Conservation (phyloP, 2,888 invertebrate genomes). For the Ormyrus labotus region DNA sequence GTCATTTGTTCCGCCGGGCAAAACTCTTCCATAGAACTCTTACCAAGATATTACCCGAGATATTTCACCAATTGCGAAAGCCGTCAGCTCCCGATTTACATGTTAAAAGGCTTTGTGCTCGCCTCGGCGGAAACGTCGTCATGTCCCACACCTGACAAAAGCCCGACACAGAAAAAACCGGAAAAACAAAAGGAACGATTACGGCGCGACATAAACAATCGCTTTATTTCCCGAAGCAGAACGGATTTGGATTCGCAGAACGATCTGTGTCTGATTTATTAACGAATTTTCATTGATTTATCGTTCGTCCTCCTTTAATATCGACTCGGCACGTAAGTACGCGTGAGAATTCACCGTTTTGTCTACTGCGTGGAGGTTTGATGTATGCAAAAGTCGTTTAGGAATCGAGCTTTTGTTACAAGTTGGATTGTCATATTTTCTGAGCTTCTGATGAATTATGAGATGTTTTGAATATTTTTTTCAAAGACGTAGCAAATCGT, state of each 20-base stretch:
- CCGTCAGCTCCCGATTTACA: constrained; percentile 32
- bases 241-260: constrained; percentile 28
- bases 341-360: constrained; percentile 1
- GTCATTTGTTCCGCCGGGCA: not conserved
- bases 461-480: too few relatives aligned
- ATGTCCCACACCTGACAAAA: constrained; percentile 10
- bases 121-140: constrained; percentile 12
- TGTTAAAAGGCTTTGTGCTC: constrained; percentile 46
- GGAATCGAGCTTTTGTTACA: not conserved
- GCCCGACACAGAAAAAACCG: not conserved
- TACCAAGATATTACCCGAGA: constrained; percentile 16
- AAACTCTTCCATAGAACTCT: constrained; percentile 12
- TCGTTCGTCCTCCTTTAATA: constrained; percentile 6
- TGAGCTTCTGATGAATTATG: too few relatives aligned
- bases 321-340: not conserved
- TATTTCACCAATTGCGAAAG: constrained; percentile 48
- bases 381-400: not conserved
- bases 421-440: too few relatives aligned
- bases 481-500: too few relatives aligned
- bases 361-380: not conserved
- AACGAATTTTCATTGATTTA: constrained; percentile 31
- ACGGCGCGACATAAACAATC: not conserved
- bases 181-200: not conserved
- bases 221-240: not conserved
- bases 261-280: constrained; percentile 26